Evolutionary conservation across 2,113 vertebrate species (phyloP), one percentile per base, ranked within the genome.

Genomic region (Rhabdornis inornatus): DNA sequence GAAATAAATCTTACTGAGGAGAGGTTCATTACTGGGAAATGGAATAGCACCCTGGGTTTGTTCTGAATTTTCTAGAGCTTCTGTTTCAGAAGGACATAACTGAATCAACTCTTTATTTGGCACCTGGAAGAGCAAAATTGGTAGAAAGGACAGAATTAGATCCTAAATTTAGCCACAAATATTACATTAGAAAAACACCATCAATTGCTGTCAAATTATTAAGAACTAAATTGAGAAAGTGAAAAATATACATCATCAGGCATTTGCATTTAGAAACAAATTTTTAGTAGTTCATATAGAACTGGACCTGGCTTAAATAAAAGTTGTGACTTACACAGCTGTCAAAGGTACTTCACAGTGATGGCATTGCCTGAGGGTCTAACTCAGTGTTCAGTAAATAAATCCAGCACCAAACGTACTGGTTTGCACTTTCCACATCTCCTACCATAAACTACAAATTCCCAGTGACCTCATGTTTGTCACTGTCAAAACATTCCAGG

Each of bases 61-160:
- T 72, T 97, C 97, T 60, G 94, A 66, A 64, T 95, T 85, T 75
- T 98, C 98, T 24, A 97, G 95, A 89, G 90, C 97, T 31, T 97
- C 98, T 71, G 97, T 97, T 86, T 98, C 98, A 23, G 98, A 96
- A 66, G 98, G 94, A 96, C 98, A 98, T 70, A 97, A 83, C 15
- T 97, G 97, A 35, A 97, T 87, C 59, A 95, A 56, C 59, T 98
- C 98, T 90, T 98, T 98, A 75, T 98, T 98, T 98, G 98, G 98
- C 97, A 98, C 97, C 99, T 99, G 92, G 52, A 96, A 90, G 92
- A 60, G 64, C 79, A 80, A 30, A 50, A 92, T 50, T 14, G 44
- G 61, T 44, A 76, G 72, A 81, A 66, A 37, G 7, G 25, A 42
- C 14, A 76, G 76, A 89, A 50, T 87, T 83, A 88, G 71, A 70